A percentile compares a stretch with the other conserved stretches of the same genome.
Evolutionary conservation across 1,140 invertebrate species (phyloP).

Genomic region (Nasonia vitripennis): DNA sequence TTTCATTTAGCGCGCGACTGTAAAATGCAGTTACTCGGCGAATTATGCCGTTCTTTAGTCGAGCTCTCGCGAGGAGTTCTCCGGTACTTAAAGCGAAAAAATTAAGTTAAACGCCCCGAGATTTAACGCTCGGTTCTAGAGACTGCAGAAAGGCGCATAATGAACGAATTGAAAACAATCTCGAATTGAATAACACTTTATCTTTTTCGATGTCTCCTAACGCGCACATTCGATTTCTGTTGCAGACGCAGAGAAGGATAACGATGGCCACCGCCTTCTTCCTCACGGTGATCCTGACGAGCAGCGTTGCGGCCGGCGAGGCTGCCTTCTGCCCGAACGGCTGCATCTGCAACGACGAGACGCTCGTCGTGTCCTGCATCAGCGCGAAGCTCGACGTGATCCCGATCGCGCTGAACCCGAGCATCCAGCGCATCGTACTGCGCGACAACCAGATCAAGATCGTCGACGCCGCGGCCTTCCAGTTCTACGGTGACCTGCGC

Average conservation of each 20-base stretch:
- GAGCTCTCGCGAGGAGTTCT: background rate
- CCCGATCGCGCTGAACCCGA: conserved; percentile 93
- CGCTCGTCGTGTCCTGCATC: conserved; percentile 89
- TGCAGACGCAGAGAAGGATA: conserved; percentile 62
- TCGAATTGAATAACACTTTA: too few species aligned
- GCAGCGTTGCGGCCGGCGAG: conserved; percentile 64
- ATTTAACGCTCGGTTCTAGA: too few species aligned
- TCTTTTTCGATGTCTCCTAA: background rate
- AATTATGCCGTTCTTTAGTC: conserved; percentile 13
- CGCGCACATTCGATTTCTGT: conserved; percentile 55
- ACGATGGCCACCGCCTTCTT: conserved; percentile 60
- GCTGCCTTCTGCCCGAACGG: conserved; percentile 82
- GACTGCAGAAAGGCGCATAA: background rate
- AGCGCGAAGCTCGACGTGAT: conserved; percentile 90
- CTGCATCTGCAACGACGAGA: conserved; percentile 92
- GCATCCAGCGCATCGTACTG: conserved; percentile 87
- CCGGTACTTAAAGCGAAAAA: background rate
- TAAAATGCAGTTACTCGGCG: conserved; percentile 23
- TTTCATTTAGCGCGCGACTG: conserved; percentile 29
- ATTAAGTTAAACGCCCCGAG: background rate
- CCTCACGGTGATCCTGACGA: conserved; percentile 64
- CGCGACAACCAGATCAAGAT: conserved; percentile 91
- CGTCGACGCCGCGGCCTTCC: conserved; percentile 87
- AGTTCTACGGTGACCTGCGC: conserved; percentile 89
- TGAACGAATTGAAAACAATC: background rate